A percentile compares a stretch with the other conserved stretches of the same genome.
These are phyloP conservation scores for Sciurus vulgaris DNA, from an alignment of 2,797 vertebrate genomes.

Conservation along the genomic window DNA sequence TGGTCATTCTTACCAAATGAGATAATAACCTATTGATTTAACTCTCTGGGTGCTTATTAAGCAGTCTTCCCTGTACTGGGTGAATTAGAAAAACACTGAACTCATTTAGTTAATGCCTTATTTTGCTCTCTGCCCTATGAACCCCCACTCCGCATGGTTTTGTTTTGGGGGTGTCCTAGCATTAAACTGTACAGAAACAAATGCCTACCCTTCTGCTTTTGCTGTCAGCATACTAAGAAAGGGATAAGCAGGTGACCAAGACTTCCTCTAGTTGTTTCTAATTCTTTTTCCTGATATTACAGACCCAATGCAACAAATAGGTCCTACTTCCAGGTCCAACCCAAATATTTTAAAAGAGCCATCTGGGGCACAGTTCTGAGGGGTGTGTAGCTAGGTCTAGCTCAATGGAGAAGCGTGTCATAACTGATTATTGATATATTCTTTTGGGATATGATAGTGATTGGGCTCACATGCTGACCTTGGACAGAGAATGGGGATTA, in stretches of 20 bases:
- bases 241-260: not conserved
- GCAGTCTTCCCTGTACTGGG: conserved; percentile 7
- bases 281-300: conserved; percentile 38
- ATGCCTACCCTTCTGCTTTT: not conserved
- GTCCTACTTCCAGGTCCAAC: conserved; percentile 28
- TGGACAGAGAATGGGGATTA: not conserved
- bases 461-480: not conserved
- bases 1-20: conserved; percentile 45
- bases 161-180: not conserved
- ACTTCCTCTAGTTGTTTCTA: not conserved
- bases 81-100: conserved; percentile 37
- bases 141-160: not conserved
- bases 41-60: conserved; percentile 56
- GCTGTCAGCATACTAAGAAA: conserved; percentile 40
- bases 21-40: conserved; percentile 68
- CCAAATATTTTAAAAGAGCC: conserved; percentile 1
- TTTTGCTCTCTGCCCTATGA: conserved; percentile 53
- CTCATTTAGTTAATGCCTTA: conserved; percentile 52
- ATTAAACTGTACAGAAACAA: conserved; percentile 20
- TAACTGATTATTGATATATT: conserved; percentile 14
- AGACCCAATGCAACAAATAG: not conserved
- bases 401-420: not conserved
- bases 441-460: not conserved
- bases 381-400: not conserved
- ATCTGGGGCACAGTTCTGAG: not conserved